Evolutionary conservation across 2,113 vertebrate genomes (phyloP).

Genomic region (Budorcas taxicolor): DNA sequence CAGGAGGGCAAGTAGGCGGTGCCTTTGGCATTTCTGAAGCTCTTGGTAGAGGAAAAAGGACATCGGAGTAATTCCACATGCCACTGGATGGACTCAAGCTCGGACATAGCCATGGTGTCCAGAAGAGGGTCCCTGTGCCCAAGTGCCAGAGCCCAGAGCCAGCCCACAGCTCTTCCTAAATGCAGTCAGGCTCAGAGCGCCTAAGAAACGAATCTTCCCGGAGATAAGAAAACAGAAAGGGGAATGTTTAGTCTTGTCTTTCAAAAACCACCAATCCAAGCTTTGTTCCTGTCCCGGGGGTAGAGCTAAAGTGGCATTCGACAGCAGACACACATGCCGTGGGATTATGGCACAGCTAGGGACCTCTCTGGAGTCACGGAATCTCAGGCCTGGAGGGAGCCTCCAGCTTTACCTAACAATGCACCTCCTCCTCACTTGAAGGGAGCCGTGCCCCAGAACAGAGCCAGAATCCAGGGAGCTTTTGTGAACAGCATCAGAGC

Average conservation of each 20-base stretch:
- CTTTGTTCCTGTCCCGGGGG: background rate
- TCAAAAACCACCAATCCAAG: background rate
- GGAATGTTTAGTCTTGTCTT: background rate
- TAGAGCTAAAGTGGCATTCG: background rate
- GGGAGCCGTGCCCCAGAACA: background rate
- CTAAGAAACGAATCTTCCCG: background rate
- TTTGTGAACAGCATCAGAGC: background rate
- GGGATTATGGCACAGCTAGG: background rate
- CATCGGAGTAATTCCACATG: fast-evolving
- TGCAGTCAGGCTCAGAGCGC: fast-evolving
- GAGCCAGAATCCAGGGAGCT: background rate
- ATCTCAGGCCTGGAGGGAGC: background rate
- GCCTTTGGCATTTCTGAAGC: background rate
- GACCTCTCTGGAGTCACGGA: background rate
- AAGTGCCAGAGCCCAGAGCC: background rate
- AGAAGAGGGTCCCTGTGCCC: background rate
- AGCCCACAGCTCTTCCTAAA: background rate
- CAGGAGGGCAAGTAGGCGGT: background rate
- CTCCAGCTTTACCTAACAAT: background rate
- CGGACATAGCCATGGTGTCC: background rate
- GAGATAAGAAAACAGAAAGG: background rate
- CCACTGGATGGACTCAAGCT: background rate
- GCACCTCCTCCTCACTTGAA: background rate
- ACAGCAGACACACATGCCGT: fast-evolving
- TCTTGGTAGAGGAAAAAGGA: background rate